Base-by-base conservation (phyloP, 1,140 invertebrate species). In the Drosophila kepulauana region DNA sequence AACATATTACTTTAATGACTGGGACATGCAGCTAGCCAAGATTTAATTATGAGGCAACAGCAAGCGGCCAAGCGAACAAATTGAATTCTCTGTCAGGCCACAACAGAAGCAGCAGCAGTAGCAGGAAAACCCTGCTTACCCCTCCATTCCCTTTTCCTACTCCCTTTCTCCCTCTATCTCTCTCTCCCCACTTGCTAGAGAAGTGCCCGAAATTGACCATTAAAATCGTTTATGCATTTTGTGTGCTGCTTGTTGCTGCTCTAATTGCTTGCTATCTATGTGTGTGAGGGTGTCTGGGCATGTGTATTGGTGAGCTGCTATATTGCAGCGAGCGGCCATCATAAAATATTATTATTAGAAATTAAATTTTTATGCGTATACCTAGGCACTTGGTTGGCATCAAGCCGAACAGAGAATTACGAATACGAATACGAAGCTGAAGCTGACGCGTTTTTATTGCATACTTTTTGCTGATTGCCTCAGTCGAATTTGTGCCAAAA, bases 301-400 rank as follows among this genome's bases (percentile, higher is more conserved):
- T 15, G 59, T 58, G 54, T 38, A 33, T 57, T 51, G 59, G 64
- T 28, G 25, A 52, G 25, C 2, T 70, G 52, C 16, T 52, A 30
- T 49, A 43, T 38, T 70, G 67, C 59, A 65, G 54, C 59, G 20
- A 33, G 51, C 25, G 58, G 33, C 57, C 57, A 66, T 48, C 67
- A 79, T 79, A 79, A 79, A 79, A 79, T 77, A 76, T 79, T 79
- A 76, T 76, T 76, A 77, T 72, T 76, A 79, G 68, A 79, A 77
- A 79, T 79, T 77, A 72, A 72, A 67, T 73, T 79, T 79, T 68
- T 67, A 76, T 79, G 66, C 59, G 66, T 58, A 54, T 56, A 58
- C 43, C 64, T 74, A 74, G 64, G 64, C 49, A 35, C 38, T 7
- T 52, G n/a, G 11, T 7, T 52, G n/a, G 11, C 51, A 52, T 43